Evolutionary conservation across 2,888 invertebrate genomes (phyloP).

Genomic region (Ecdyonurus torrentis): DNA sequence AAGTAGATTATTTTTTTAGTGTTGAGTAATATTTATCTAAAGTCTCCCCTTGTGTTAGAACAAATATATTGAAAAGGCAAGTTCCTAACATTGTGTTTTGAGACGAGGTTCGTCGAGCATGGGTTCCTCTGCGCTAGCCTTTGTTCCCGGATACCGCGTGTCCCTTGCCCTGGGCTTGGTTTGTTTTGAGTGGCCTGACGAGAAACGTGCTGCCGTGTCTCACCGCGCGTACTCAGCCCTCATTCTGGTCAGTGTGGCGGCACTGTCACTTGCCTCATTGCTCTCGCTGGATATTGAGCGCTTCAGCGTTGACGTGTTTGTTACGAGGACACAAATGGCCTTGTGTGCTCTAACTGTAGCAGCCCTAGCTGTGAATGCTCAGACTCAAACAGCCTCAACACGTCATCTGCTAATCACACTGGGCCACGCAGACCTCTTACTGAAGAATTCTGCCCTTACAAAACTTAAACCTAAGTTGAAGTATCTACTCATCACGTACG

Average conservation of each 20-base stretch:
- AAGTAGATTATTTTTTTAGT: too few relatives aligned
- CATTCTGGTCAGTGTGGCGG: not conserved
- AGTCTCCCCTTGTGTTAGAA: too few relatives aligned
- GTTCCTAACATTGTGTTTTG: too few relatives aligned
- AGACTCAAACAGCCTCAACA: not conserved
- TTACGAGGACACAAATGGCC: not conserved
- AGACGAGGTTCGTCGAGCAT: not conserved
- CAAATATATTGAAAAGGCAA: too few relatives aligned
- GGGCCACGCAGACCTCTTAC: not conserved
- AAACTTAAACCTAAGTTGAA: not conserved
- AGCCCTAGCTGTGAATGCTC: not conserved
- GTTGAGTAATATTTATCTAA: too few relatives aligned
- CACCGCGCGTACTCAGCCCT: not conserved
- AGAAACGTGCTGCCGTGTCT: not conserved
- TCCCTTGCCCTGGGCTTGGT: not conserved
- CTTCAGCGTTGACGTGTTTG: not conserved
- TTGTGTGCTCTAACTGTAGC: not conserved
- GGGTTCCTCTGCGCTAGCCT: not conserved
- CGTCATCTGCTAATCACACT: not conserved
- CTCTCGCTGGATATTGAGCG: not conserved
- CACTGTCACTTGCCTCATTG: not conserved
- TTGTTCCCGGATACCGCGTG: not conserved
- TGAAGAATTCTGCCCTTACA: not conserved
- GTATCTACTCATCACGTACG: not conserved
- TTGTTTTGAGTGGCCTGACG: not conserved